Percentiles rank a stretch among this genome's conserved stretches.
phyloP scores from a whole-genome alignment of 1,140 invertebrate genomes.

The Sminthurinus signatus region DNA sequence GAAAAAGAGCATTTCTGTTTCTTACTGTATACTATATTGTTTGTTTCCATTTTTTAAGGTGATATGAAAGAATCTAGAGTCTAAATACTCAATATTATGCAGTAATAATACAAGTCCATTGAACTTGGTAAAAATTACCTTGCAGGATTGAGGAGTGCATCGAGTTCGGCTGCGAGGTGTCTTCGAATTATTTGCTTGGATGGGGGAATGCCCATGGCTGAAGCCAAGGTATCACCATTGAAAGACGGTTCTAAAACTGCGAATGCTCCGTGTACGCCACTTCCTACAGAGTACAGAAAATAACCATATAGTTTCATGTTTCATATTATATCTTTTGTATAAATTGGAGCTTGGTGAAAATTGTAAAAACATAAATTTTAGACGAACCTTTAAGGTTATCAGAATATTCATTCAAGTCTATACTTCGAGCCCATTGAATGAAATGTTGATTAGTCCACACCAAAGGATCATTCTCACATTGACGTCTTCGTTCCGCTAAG shows the following conservation, averaged over 20 bases:
- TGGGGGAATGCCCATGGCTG: constrained; percentile 79
- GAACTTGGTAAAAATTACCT: constrained; percentile 59
- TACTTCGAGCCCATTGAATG: constrained; percentile 83
- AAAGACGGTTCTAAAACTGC: constrained; percentile 88
- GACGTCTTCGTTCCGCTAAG: constrained; percentile 73
- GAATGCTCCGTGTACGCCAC: constrained; percentile 85
- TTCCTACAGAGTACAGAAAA: too few relatives aligned
- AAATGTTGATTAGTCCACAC: constrained; percentile 93
- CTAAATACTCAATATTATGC: too few relatives aligned
- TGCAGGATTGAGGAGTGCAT: constrained; percentile 79
- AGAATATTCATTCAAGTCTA: constrained; percentile 87
- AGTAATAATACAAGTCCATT: background rate
- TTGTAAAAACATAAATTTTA: too few relatives aligned
- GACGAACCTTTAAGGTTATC: constrained; percentile 82
- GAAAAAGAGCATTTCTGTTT: too few relatives aligned
- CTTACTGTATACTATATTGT: too few relatives aligned
- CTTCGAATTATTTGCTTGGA: constrained; percentile 87
- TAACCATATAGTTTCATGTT: too few relatives aligned
- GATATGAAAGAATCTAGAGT: too few relatives aligned
- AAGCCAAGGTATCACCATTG: constrained; percentile 78
- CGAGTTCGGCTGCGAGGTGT: constrained; percentile 82
- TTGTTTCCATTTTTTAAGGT: too few relatives aligned
- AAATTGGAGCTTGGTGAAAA: too few relatives aligned
- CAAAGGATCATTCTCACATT: constrained; percentile 80
- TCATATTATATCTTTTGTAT: too few relatives aligned